A percentile compares a stretch with the other conserved stretches of the same genome.
Conservation (phyloP, 1,140 invertebrate genomes). For the Eumaeus atala region DNA sequence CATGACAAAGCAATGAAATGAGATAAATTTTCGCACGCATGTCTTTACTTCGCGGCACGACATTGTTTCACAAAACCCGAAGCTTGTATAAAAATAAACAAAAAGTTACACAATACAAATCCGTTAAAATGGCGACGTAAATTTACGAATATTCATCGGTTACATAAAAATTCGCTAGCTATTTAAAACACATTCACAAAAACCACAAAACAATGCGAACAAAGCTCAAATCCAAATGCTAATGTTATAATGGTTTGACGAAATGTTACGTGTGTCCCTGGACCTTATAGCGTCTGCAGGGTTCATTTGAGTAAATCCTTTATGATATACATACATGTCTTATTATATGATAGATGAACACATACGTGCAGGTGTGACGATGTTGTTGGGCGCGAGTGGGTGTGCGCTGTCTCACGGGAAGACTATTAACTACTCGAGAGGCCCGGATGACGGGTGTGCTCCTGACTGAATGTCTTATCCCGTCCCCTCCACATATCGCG, state of each 20-base stretch:
- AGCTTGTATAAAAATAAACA: slow-evolving; percentile 7
- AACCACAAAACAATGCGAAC: no score
- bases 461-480: background rate
- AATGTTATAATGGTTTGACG: no score
- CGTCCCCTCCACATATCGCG: background rate
- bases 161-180: slow-evolving; percentile 9
- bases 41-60: no score
- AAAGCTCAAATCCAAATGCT: no score
- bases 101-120: slow-evolving; percentile 9
- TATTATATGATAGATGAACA: background rate
- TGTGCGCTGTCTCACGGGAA: background rate
- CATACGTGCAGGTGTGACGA: background rate
- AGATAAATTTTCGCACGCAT: slow-evolving; percentile 4
- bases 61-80: no score
- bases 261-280: no score
- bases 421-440: background rate
- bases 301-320: no score
- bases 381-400: background rate
- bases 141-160: background rate
- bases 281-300: no score
- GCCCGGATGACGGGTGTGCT: background rate
- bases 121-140: no score
- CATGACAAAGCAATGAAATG: background rate
- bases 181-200: background rate
- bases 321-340: no score